phyloP scores from a whole-genome alignment of 2,888 invertebrate species.

The Eledone cirrhosa region DNA sequence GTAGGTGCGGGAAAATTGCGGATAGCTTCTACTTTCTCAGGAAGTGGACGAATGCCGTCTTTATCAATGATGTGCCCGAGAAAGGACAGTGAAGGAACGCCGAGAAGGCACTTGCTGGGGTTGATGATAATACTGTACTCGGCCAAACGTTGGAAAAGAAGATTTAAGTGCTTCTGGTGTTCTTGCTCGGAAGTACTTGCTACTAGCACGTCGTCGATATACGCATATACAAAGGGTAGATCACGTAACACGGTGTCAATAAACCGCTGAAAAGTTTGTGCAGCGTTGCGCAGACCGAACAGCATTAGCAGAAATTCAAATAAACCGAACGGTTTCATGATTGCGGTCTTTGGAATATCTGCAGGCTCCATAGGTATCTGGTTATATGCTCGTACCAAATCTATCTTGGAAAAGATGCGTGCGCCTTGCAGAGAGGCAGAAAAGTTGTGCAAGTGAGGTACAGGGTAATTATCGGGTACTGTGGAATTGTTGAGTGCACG shows the following conservation, averaged over 20 bases:
- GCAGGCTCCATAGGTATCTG: no score
- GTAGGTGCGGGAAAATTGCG: not conserved
- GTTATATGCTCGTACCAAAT: not conserved
- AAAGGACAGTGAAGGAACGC: not conserved
- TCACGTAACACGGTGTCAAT: not conserved
- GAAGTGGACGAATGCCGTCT: no score
- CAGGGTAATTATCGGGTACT: not conserved
- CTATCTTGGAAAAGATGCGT: not conserved
- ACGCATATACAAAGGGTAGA: not conserved
- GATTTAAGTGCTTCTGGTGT: not conserved
- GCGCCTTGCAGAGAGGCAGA: not conserved
- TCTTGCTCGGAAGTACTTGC: not conserved
- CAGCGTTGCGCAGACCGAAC: not conserved
- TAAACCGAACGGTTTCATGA: not conserved
- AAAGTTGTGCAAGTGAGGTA: not conserved
- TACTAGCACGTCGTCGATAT: not conserved
- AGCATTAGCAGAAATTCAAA: not conserved
- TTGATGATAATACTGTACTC: not conserved
- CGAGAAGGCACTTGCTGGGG: not conserved
- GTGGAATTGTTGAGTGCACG: not conserved
- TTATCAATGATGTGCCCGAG: not conserved
- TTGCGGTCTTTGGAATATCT: not conserved
- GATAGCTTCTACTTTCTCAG: not conserved
- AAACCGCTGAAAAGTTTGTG: conserved; percentile 9
- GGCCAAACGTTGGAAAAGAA: not conserved